phyloP scores from a whole-genome alignment of 2,888 invertebrate species.

The Scaptomyza tumidula region DNA sequence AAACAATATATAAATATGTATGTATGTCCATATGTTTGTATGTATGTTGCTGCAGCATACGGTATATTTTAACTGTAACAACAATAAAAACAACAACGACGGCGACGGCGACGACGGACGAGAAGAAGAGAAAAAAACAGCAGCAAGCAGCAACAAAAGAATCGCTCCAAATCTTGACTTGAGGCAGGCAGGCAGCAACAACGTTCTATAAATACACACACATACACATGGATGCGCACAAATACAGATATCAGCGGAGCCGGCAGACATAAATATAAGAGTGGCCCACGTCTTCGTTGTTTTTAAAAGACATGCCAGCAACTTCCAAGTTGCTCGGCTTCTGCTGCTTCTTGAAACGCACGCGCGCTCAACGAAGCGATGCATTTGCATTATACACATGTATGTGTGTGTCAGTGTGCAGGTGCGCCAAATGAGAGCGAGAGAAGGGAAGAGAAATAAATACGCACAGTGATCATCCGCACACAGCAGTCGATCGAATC shows the following conservation, averaged over 20 bases:
- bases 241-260: slow-evolving; percentile 42
- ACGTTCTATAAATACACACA: slow-evolving; percentile 56
- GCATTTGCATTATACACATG: slow-evolving; percentile 54
- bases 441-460: slow-evolving; percentile 1
- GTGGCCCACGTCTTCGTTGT: slow-evolving; percentile 45
- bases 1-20: slow-evolving; percentile 30
- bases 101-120: slow-evolving; percentile 3
- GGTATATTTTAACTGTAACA: slow-evolving; percentile 74
- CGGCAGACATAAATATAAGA: slow-evolving; percentile 48
- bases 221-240: slow-evolving; percentile 39
- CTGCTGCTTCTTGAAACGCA: slow-evolving; percentile 44
- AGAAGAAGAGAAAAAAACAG: slow-evolving; percentile 15
- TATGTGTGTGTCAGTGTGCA: slow-evolving; percentile 12
- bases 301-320: slow-evolving; percentile 40
- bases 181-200: slow-evolving; percentile 22
- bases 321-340: slow-evolving; percentile 31
- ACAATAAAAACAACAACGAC: slow-evolving; percentile 18
- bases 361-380: slow-evolving; percentile 65
- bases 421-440: slow-evolving; percentile 29
- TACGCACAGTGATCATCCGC: slow-evolving; percentile 23
- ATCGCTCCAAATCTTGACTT: slow-evolving; percentile 52
- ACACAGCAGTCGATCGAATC: background rate
- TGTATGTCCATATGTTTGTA: background rate
- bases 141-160: slow-evolving; percentile 46
- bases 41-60: slow-evolving; percentile 56